These are phyloP conservation scores for Allygus modestus DNA, from an alignment of 2,888 invertebrate species.

Conservation along the genomic window DNA sequence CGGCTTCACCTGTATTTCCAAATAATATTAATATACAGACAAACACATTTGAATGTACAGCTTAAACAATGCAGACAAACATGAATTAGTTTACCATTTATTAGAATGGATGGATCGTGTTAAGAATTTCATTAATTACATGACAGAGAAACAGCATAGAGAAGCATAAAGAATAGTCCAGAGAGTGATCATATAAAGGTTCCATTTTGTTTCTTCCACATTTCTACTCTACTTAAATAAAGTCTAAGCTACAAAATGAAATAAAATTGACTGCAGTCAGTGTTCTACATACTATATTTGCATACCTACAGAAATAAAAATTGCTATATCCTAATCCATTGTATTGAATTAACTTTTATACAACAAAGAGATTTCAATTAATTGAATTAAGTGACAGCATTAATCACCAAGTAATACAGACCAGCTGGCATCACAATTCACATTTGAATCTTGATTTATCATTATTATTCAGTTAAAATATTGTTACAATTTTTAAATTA, in stretches of 20 bases:
- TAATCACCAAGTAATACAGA: no score
- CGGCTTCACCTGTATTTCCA: constrained; percentile 75
- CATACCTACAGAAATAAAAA: neutral
- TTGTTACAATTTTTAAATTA: no score
- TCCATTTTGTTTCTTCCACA: constrained; percentile 29
- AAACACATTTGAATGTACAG: constrained; percentile 65
- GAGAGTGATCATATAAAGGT: neutral
- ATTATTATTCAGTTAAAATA: no score
- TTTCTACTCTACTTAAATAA: constrained; percentile 21
- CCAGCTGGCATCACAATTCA: no score
- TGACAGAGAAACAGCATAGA: neutral
- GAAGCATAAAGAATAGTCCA: neutral
- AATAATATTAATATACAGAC: constrained; percentile 67
- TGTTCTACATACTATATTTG: neutral
- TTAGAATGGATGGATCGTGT: neutral
- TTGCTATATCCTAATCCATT: no score
- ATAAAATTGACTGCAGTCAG: neutral
- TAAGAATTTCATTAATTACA: neutral
- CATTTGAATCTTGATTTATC: no score
- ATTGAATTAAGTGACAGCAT: no score
- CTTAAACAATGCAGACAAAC: neutral
- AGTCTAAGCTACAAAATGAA: neutral
- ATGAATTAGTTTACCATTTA: neutral
- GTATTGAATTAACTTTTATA: no score
- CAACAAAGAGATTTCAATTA: no score